Base-by-base conservation (phyloP, 2,797 vertebrate species). In the Artibeus lituratus region DNA sequence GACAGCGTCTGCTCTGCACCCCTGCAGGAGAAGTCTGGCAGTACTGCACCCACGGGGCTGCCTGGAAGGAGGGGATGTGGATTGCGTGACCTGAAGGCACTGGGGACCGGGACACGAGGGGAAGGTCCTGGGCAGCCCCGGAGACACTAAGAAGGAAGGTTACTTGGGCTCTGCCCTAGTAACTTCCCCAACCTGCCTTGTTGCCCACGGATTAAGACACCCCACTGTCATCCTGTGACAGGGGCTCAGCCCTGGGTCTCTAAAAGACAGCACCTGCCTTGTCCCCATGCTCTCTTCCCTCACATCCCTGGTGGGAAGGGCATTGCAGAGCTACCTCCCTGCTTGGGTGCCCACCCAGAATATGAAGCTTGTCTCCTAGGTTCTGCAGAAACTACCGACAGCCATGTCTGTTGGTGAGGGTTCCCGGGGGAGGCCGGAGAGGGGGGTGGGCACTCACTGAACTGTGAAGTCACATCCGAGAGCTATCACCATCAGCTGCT, bases 321-420 rank as follows among this genome's bases (percentile, higher is more conserved):
- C 70, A 10, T 78, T 65, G 82, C 59, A 29, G 81, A 76, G 47
- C 65, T 29, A 10, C 21, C 0, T 1, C 42, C 67, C 69, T 16
- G n/a, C 35, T 85, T 83, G 29, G 37, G 35, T 37, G 53, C 62
- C 83, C 3, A 39, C 81, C 7, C 44, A 16, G 29, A 49, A 92
- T 70, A 47, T 57, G 74, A 67, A 55, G 19, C 77, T 57, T 51
- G 81, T 74, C 26, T 87, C 69, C 47, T 67, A n/a, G 73, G 15
- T 70, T 44, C 72, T 65, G 7, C 42, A 94, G 84, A 87, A 88
- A 84, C 55, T 49, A 49, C 86, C 65, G 14, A 83, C 42, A 81
- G 59, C 70, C 16, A 5, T 32, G 83, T 93, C 26, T 47, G n/a
- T 74, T 69, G 15, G 19, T 4, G n/a, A 8, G 67, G 62, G 26